Conservation (phyloP, 2,113 vertebrate species). For the Ailuropoda melanoleuca region DNA sequence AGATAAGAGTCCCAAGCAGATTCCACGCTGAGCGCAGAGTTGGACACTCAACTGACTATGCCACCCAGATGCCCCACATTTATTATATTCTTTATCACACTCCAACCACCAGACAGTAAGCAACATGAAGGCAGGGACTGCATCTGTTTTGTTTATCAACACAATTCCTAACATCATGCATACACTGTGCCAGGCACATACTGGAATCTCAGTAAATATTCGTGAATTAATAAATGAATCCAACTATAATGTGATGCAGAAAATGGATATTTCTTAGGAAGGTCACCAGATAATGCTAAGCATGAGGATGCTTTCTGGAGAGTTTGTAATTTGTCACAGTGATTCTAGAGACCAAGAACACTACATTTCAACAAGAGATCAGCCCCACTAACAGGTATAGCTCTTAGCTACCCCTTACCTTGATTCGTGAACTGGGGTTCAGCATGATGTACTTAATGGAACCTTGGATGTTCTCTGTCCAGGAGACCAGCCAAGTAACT, state of each 20-base stretch:
- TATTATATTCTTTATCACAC: neutral
- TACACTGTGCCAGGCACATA: neutral
- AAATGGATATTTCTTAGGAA: neutral
- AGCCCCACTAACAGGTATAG: neutral
- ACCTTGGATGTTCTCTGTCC: constrained; percentile 98
- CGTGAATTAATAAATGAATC: neutral
- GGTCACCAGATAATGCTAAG: neutral
- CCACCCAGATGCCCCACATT: neutral
- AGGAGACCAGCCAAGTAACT: constrained; percentile 97
- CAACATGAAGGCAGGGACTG: neutral
- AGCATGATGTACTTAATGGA: constrained; percentile 99
- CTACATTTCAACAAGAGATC: neutral
- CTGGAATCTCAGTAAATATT: neutral
- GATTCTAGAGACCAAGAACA: neutral
- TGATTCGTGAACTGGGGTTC: constrained; percentile 97
- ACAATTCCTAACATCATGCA: neutral
- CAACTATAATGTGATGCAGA: neutral
- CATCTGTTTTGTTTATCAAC: neutral
- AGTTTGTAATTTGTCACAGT: neutral
- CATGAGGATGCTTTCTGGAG: neutral
- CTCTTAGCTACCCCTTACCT: constrained; percentile 84
- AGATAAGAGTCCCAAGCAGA: neutral
- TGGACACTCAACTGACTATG: neutral
- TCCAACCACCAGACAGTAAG: neutral
- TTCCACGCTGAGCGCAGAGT: neutral